Conservation (phyloP, 2,797 vertebrate genomes). For the Trichosurus vulpecula region DNA sequence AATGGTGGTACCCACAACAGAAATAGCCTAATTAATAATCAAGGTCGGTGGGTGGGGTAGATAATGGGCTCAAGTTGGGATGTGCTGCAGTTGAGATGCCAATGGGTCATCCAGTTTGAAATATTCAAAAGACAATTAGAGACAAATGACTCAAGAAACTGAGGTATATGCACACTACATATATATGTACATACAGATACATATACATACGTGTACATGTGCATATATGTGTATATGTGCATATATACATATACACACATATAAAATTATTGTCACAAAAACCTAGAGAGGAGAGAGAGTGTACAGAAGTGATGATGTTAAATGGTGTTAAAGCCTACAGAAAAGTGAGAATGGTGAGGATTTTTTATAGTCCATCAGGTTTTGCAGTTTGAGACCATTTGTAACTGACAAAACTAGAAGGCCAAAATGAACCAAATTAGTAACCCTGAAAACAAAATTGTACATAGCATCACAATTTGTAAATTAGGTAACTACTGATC, state of each 20-base stretch:
- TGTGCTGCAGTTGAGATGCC: neutral
- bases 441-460: neutral
- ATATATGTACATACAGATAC: rapidly evolving
- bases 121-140: neutral
- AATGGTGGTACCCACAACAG: neutral
- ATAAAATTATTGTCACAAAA: neutral
- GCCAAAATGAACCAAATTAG: neutral
- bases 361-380: neutral
- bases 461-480: neutral
- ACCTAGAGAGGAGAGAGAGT: neutral
- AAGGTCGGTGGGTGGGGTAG: neutral
- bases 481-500: neutral
- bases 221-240: no score
- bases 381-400: neutral
- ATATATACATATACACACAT: neutral
- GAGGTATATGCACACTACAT: no score
- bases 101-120: neutral
- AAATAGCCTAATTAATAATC: neutral
- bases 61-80: neutral
- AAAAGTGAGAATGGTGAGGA: neutral
- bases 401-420: neutral
- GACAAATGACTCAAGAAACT: neutral
- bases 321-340: neutral
- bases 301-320: neutral
- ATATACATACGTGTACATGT: neutral